These are phyloP conservation scores for Bradysia coprophila DNA, from an alignment of 1,140 invertebrate species.

Conservation along the genomic window DNA sequence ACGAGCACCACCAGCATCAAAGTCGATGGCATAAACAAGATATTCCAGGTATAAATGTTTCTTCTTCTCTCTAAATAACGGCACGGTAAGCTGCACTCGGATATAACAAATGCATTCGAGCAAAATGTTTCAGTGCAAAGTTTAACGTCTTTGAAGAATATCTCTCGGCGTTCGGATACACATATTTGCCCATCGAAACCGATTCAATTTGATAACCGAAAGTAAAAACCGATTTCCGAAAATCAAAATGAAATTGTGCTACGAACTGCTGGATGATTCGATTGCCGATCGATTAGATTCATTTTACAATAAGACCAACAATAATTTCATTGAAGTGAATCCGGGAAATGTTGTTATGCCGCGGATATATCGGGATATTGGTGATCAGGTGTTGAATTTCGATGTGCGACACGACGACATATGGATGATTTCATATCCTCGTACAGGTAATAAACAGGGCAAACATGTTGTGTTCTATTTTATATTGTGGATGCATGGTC, in stretches of 20 bases:
- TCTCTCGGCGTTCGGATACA: too few relatives aligned
- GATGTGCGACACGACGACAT: slow-evolving; percentile 49
- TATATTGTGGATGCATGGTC: neutral
- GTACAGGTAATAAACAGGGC: slow-evolving; percentile 44
- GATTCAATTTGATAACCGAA: too few relatives aligned
- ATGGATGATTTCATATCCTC: slow-evolving; percentile 64
- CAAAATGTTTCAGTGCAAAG: too few relatives aligned
- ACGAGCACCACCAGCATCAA: too few relatives aligned
- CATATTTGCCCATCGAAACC: too few relatives aligned
- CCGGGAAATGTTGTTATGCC: slow-evolving; percentile 47
- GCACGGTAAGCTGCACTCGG: too few relatives aligned
- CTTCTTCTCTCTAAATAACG: too few relatives aligned
- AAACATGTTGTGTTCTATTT: slow-evolving; percentile 2
- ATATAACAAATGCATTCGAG: too few relatives aligned
- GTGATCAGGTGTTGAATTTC: slow-evolving; percentile 42
- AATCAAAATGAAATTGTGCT: neutral
- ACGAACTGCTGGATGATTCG: slow-evolving; percentile 28
- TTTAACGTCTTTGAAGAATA: too few relatives aligned
- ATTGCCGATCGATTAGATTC: slow-evolving; percentile 37
- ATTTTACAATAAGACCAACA: slow-evolving; percentile 42
- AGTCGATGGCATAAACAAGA: too few relatives aligned
- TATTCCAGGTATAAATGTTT: too few relatives aligned
- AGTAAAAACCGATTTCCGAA: too few relatives aligned
- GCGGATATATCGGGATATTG: slow-evolving; percentile 42
- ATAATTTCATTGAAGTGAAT: slow-evolving; percentile 47